Base-by-base conservation (phyloP, 2,888 invertebrate genomes). In the Volucella zonaria region DNA sequence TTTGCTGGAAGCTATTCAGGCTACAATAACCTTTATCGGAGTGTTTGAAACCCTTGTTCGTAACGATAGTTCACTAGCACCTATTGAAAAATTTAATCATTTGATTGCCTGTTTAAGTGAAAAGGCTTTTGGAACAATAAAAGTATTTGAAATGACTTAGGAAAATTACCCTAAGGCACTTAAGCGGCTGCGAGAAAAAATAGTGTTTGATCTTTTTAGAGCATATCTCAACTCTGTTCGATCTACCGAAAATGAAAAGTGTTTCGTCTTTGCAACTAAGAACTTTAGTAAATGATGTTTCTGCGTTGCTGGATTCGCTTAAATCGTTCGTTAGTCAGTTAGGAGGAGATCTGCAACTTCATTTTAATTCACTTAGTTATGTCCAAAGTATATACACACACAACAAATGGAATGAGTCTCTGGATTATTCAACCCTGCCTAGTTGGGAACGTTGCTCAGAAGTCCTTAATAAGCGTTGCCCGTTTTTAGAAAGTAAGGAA, bases 361-460 rank as follows among this genome's bases (percentile, higher is more conserved):
- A 66, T 66, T 18, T 12, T 52, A 42, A 66, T 66, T 18, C 52
- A 66, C n/a, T 42, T 66, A 52, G 42, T 52, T 4, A 66, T 66
- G 52, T 52, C 15, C 11, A 51, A 59, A 42, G 58, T 42, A 3
- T 42, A 59, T 59, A 15, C 18, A 59, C 58, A 1, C 18, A 49
- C 38, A 62, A 62, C 2, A 62, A 62, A 49, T 62, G 31, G 47
- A 62, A 62, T 49, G 51, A 66, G 18, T 52, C 62, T 31, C 49
- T 62, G 10, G 49, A 66, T 51, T 18, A 66, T 52, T 42, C 12
- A 4, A 40, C 14, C 1, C 23, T 66, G 15, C 66, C 42, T 4
- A 12, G 0, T 12, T 66, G 66, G 52, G 18, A 51, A 18, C 1
- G 4, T 8, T 67, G 67, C 3, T 12, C 67, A 47, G 18, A 52